Conservation (phyloP, 64 coral and sea anemone genomes). For the Dendronephthya gigantea region DNA sequence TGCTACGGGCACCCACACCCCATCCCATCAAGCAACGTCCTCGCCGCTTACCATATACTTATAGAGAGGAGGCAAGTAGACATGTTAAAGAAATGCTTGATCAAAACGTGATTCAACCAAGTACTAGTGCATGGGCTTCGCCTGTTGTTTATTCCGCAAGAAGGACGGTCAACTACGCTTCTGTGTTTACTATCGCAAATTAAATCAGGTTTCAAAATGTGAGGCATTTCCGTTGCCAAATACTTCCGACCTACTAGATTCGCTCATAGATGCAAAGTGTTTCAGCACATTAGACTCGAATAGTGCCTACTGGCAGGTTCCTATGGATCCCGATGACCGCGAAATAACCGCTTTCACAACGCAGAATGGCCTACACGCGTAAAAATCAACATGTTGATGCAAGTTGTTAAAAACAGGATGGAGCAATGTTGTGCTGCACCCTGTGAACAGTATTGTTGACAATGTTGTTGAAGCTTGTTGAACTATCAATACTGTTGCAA, state of each 20-base stretch:
- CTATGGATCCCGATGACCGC: neutral
- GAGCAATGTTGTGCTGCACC: too few relatives aligned
- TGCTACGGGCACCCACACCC: neutral
- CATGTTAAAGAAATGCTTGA: constrained; percentile 23
- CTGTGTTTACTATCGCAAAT: constrained; percentile 31
- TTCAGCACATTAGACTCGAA: neutral
- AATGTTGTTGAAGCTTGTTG: too few relatives aligned
- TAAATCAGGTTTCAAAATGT: constrained; percentile 14
- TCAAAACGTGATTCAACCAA: constrained; percentile 26
- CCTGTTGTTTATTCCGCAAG: neutral
- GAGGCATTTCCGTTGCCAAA: constrained; percentile 19
- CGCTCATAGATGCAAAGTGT: neutral
- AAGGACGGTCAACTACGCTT: constrained; percentile 21
- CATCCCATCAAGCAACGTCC: constrained; percentile 23
- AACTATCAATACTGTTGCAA: too few relatives aligned
- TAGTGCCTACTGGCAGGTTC: constrained; percentile 32
- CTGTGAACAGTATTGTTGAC: too few relatives aligned
- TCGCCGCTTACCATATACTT: constrained; percentile 10
- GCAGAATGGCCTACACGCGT: too few relatives aligned
- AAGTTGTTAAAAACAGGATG: too few relatives aligned
- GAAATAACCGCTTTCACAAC: constrained; percentile 21
- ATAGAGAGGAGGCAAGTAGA: constrained; percentile 16
- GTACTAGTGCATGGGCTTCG: constrained; percentile 15
- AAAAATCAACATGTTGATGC: too few relatives aligned
- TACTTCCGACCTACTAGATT: constrained; percentile 20